These are phyloP conservation scores for Colletes latitarsis DNA, from an alignment of 1,140 invertebrate genomes.

Conservation along the genomic window DNA sequence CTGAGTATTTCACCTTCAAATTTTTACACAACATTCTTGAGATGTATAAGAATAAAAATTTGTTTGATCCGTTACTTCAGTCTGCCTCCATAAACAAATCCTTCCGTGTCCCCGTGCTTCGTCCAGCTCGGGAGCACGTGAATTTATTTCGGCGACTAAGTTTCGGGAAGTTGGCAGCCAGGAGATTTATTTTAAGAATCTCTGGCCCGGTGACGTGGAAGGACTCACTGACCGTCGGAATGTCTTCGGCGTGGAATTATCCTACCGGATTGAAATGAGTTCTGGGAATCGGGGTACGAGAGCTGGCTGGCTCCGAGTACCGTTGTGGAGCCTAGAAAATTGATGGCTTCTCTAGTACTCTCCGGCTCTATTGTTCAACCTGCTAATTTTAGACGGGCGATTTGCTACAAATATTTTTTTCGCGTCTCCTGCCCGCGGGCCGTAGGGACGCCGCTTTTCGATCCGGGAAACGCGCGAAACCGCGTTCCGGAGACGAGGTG, in stretches of 20 bases:
- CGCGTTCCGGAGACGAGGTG: no score
- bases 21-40: no score
- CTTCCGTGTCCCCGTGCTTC: not conserved
- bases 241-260: constrained; percentile 47
- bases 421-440: no score
- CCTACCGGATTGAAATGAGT: constrained; percentile 50
- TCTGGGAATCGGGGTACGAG: constrained; percentile 40
- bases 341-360: constrained; percentile 31
- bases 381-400: constrained; percentile 28
- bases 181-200: constrained; percentile 47
- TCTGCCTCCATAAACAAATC: not conserved
- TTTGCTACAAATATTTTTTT: not conserved
- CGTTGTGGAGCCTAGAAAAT: constrained; percentile 36
- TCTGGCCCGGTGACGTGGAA: constrained; percentile 24
- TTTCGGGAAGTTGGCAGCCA: constrained; percentile 36
- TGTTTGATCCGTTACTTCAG: no score
- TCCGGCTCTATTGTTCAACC: constrained; percentile 24
- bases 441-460: not conserved
- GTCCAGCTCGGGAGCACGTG: not conserved
- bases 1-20: no score
- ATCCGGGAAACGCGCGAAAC: not conserved
- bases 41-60: no score
- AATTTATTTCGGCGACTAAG: constrained; percentile 26
- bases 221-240: constrained; percentile 40
- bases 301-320: constrained; percentile 24